Percentiles rank a stretch among this genome's conserved stretches.
These are phyloP conservation scores for Acrocera orbiculus DNA, from an alignment of 2,888 invertebrate species.

Conservation along the genomic window DNA sequence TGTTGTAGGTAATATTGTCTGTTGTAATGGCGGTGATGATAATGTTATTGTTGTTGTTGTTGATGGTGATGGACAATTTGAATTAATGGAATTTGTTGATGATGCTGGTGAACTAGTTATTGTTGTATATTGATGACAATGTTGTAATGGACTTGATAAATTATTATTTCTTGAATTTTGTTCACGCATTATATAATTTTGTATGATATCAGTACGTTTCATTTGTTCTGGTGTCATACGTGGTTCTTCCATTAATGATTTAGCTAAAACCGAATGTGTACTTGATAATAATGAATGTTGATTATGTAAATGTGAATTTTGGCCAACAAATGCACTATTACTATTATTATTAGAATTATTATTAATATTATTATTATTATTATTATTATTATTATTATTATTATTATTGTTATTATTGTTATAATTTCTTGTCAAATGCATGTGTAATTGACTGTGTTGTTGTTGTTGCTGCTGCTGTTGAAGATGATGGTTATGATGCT, in stretches of 20 bases:
- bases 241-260: constrained; percentile 82
- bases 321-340: constrained; percentile 19
- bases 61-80: constrained; percentile 25
- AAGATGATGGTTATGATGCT: constrained; percentile 18
- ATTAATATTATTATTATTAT: constrained; percentile 6
- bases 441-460: constrained; percentile 26
- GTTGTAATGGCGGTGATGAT: constrained; percentile 22
- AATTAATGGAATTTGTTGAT: constrained; percentile 15
- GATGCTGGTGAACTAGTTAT: constrained; percentile 20
- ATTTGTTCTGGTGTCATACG: constrained; percentile 85
- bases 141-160: constrained; percentile 14
- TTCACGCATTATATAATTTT: constrained; percentile 77
- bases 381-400: constrained; percentile 4
- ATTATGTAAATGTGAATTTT: constrained; percentile 16
- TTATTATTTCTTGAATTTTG: constrained; percentile 15
- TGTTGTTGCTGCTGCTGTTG: constrained; percentile 18
- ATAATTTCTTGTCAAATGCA: constrained; percentile 39
- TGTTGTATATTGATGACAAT: constrained; percentile 5
- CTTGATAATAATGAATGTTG: constrained; percentile 50
- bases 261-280: constrained; percentile 77
- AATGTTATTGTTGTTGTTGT: constrained; percentile 19
- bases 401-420: constrained; percentile 17
- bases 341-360: constrained; percentile 5
- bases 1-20: no score
- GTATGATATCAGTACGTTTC: constrained; percentile 81